Percentiles rank a stretch among this genome's conserved stretches.
Conservation (phyloP, 2,888 invertebrate genomes). For the Lasioglossum villosulum region DNA sequence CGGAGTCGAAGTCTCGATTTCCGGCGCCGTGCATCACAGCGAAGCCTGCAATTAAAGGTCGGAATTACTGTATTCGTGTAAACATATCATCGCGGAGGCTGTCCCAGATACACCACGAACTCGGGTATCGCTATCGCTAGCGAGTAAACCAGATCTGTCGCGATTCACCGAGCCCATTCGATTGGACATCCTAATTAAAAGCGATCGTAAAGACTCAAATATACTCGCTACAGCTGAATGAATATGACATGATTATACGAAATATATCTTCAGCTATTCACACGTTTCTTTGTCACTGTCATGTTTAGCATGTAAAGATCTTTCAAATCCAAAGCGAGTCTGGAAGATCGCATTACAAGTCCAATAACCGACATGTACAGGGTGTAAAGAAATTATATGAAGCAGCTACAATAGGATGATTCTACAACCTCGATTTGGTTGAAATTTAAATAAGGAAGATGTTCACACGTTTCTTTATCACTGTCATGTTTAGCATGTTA, state of each 20-base stretch:
- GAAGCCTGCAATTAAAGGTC: constrained; percentile 36
- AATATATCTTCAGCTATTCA: not conserved
- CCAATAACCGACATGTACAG: too few relatives aligned
- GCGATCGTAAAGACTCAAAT: constrained; percentile 26
- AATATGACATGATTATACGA: not conserved
- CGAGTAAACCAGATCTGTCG: constrained; percentile 33
- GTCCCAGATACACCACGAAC: constrained; percentile 14
- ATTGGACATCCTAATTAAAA: constrained; percentile 42
- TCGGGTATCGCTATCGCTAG: constrained; percentile 19
- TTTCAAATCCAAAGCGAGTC: not conserved
- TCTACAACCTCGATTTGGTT: too few relatives aligned
- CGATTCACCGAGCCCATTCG: not conserved
- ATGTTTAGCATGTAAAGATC: not conserved
- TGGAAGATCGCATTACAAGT: too few relatives aligned
- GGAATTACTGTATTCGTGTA: constrained; percentile 46
- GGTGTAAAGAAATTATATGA: too few relatives aligned
- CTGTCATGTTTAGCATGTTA: not conserved
- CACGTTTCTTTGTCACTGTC: not conserved
- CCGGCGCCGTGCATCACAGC: not conserved
- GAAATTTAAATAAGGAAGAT: too few relatives aligned
- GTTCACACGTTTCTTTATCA: not conserved
- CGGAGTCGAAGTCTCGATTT: constrained; percentile 10
- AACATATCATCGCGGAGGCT: constrained; percentile 28
- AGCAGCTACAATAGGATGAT: too few relatives aligned
- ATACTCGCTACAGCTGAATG: not conserved